Base-by-base conservation (phyloP, 2,113 vertebrate species). In the Odobenus rosmarus region DNA sequence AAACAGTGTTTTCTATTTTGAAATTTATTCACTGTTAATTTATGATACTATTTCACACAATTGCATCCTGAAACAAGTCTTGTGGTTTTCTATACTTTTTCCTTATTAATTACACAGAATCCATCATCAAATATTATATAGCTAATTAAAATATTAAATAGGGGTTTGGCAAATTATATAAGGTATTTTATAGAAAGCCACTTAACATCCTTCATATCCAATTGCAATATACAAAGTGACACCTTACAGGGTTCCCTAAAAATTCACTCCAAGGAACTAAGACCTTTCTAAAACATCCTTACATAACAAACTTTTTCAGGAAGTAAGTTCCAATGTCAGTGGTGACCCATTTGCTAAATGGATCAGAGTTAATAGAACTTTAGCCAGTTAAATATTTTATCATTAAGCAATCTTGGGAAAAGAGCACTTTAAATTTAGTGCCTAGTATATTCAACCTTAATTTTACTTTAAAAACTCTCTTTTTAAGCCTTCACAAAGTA, bases 291-390 rank as follows among this genome's bases (percentile, higher is more conserved):
- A 77, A 81, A 77, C 26, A 84, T 18, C 8, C 42, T 84, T 67
- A 11, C 21, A 23, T 71, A 89, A 36, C 55, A 88, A 96, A 88
- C 19, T 83, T 36, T 61, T 26, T 24, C 36, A 95, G 46, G 21
- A 59, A 74, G 67, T 53, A 61, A 93, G 12, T 0, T 12, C 49
- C 2, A 88, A 97, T 97, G 96, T 98, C 97, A 98, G 81, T 89
- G 97, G 97, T 98, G 97, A 93, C 96, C 96, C 3, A 26, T 85
- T 88, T 97, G 39, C 39, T 96, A 89, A 94, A 97, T 67, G 26
- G 18, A 96, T 94, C 69, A 93, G 46, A 89, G 7, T 71, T 96
- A 90, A 92, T 7, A 87, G 21, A 89, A 83, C 14, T 87, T 74
- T 39, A 53, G 12, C 53, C 3, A 16, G 13, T 18, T 92, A 92